Evolutionary conservation across 1,140 invertebrate genomes (phyloP), one percentile per base, ranked within the genome.

Genomic region (Drosophila chauvacae): DNA sequence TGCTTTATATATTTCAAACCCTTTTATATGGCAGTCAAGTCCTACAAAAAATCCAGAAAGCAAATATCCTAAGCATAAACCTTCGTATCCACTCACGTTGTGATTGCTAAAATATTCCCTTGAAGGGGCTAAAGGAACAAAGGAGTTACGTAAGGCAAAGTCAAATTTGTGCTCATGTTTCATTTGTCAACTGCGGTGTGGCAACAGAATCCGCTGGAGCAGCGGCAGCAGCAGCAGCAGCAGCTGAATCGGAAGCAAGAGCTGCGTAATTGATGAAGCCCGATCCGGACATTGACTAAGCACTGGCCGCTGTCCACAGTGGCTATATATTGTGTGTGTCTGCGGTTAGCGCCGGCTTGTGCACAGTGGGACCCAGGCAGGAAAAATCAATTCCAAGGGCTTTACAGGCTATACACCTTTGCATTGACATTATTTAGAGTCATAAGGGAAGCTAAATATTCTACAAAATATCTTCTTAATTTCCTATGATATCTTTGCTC

Each of bases 231-330:
- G 42, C 26, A 30, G 55, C 7, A 28, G 16, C 20, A 39, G 55
- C 35, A 28, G 33, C 23, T 51, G 33, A 23, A 44, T 23, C 45
- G 16, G 33, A 9, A 48, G 63, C 45, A 37, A 59, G 35, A 70
- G 83, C 62, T 79, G 62, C 69, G 84, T 88, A 88, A 88, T 88
- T 90, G 85, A 88, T 88, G 85, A 75, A 88, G 84, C 85, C 68
- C 53, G 55, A 48, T 53, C 20, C 28, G 66, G 84, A 88, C 84
- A 84, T 80, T 88, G 84, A 88, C 84, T 88, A 84, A 88, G 81
- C 77, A 78, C 85, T 73, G 69, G 61, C 57, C 61, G 53, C 68
- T 80, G 72, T 77, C 84, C 84, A 66, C 70, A 51, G 42, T 73
- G 84, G 71, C 71, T 76, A 76, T 79, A 76, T 85, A 72, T 76